Evolutionary conservation across 1,140 invertebrate genomes (phyloP), one percentile per base, ranked within the genome.

Genomic region (Ganaspis sp.): DNA sequence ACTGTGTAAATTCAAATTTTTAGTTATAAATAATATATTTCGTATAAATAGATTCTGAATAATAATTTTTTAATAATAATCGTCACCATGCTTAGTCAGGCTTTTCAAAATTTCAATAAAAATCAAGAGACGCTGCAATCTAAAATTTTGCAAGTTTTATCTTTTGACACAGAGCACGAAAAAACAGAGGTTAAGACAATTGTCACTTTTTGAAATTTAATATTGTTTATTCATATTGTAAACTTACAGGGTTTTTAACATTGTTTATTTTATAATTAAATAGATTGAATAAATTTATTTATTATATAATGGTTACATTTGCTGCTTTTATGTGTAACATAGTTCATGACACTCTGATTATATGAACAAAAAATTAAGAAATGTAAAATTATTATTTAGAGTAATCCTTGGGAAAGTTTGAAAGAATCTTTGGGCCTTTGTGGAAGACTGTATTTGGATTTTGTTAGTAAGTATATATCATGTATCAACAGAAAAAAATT

Each of bases 391-490:
- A 69, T 37, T 49, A 72, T 72, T 74, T 53, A 84, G 74, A 64
- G 78, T 15, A 79, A 83, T 72, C 19, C 79, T 15, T 26, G 74
- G 4, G 58, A 78, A 49, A 77, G 23, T 53, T 76, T 80, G 37
- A 29, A 71, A 8, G 70, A 76, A 29, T 53, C 64, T 23, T 69
- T 73, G 6, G 34, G 23, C 15, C 76, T 83, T 38, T 84, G 82
- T 23, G 78, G 81, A 1, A 71, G 69, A 80, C 74, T 80, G 9
- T 69, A 40, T 72, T 58, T 75, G 26, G 76, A 81, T 53, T 80
- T 81, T 21, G 79, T 77, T 72, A 79, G 81, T 83, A 83, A 73
- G 19, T 34, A 15, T 45, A n/a, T 15, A n/a, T 45, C 5, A 1
- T 40, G 9, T 45, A 45, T 45, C n/a, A n/a, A n/a, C n/a, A n/a